A percentile compares a stretch with the other conserved stretches of the same genome.
These are phyloP conservation scores for Cyanoramphus novaezelandiae DNA, from an alignment of 2,113 vertebrate species.

Conservation along the genomic window DNA sequence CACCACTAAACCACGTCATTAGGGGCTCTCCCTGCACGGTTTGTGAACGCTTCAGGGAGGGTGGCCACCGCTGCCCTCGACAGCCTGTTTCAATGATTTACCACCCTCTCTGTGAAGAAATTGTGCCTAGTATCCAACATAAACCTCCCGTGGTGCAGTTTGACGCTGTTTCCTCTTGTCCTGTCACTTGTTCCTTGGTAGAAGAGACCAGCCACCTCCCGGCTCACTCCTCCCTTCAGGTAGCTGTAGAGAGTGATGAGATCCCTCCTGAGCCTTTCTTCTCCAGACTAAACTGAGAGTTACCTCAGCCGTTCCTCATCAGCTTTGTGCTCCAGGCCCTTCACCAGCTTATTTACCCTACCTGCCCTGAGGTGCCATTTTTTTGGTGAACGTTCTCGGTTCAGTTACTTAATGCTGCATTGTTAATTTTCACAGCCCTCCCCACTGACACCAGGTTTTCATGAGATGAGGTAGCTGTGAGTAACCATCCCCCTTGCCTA, in stretches of 20 bases:
- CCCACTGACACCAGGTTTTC: not conserved
- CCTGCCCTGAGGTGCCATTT: not conserved
- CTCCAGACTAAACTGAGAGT: not conserved
- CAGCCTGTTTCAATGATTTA: not conserved
- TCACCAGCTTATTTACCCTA: not conserved
- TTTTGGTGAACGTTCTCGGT: accelerated
- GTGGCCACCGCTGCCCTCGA: not conserved
- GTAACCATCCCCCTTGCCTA: not conserved
- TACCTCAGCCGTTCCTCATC: not conserved
- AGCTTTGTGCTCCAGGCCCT: not conserved
- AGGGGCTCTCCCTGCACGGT: too few relatives aligned
- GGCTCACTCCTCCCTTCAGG: not conserved
- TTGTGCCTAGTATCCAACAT: not conserved
- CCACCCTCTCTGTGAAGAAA: not conserved
- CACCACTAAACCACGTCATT: not conserved
- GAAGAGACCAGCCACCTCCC: not conserved
- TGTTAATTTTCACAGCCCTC: not conserved
- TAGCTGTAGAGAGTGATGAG: not conserved
- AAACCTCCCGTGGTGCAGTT: not conserved
- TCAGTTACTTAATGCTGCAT: not conserved
- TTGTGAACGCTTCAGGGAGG: not conserved
- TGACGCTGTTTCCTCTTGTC: not conserved
- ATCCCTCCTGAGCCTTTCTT: not conserved
- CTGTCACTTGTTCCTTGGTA: not conserved
- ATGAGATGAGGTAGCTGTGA: too few relatives aligned